A percentile compares a stretch with the other conserved stretches of the same genome.
phyloP scores from a whole-genome alignment of 2,113 vertebrate genomes.

The Nesogale talazaci region DNA sequence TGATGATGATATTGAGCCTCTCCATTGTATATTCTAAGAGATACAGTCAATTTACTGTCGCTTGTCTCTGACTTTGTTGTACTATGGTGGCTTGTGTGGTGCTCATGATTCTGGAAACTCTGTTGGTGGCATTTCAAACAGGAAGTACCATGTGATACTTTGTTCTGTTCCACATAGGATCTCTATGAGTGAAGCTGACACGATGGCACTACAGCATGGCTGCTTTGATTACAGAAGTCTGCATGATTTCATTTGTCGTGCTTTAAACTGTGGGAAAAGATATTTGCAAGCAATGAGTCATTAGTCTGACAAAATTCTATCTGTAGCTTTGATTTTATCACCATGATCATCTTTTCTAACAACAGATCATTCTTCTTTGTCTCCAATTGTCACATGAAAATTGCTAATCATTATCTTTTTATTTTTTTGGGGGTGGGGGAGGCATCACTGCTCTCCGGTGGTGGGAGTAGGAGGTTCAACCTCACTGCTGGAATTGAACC shows the following conservation, averaged over 20 bases:
- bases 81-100: too few relatives aligned
- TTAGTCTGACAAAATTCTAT: neutral
- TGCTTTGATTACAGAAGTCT: neutral
- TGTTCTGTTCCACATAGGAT: too few relatives aligned
- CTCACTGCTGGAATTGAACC: too few relatives aligned
- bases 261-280: neutral
- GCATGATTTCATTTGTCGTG: neutral
- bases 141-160: too few relatives aligned
- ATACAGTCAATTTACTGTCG: neutral
- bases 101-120: too few relatives aligned
- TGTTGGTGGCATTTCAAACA: too few relatives aligned
- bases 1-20: neutral
- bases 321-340: neutral
- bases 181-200: too few relatives aligned
- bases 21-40: neutral
- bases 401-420: too few relatives aligned
- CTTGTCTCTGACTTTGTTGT: too few relatives aligned
- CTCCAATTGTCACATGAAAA: neutral
- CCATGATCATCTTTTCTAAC: neutral
- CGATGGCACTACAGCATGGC: neutral
- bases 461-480: too few relatives aligned
- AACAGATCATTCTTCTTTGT: neutral
- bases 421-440: too few relatives aligned
- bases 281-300: neutral
- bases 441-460: too few relatives aligned